Conservation (phyloP, 2,797 vertebrate species). For the Apodemus agrarius region DNA sequence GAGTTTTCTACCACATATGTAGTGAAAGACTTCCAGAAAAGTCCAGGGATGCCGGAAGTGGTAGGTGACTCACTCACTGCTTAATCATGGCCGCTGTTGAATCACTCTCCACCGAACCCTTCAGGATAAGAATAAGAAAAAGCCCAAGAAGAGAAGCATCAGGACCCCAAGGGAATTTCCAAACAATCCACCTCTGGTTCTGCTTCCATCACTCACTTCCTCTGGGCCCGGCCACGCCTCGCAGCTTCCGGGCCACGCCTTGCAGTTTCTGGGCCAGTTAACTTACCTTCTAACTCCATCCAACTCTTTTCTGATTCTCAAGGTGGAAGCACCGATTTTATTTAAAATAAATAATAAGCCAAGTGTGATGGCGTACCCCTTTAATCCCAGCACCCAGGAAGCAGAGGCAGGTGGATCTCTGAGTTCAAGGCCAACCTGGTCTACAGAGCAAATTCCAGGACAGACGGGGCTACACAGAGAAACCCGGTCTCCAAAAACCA, state of each 20-base stretch:
- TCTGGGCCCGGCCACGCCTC: neutral
- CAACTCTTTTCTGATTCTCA: neutral
- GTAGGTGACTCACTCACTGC: constrained; percentile 80
- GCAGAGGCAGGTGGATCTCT: neutral
- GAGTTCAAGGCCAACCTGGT: neutral
- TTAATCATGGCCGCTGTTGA: constrained; percentile 31
- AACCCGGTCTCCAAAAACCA: neutral
- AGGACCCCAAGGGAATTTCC: neutral
- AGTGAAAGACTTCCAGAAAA: constrained; percentile 71
- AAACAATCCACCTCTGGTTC: neutral
- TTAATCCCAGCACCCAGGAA: neutral
- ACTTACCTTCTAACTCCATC: neutral
- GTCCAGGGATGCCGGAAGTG: constrained; percentile 68
- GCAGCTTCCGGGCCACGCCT: neutral
- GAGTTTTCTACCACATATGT: constrained; percentile 53
- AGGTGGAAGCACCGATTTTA: neutral
- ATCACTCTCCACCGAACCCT: constrained; percentile 38
- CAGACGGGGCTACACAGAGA: neutral
- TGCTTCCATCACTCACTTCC: neutral
- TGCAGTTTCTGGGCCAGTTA: too few relatives aligned
- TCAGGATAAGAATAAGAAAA: neutral
- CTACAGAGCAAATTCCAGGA: neutral
- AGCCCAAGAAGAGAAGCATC: neutral
- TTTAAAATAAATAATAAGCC: neutral
- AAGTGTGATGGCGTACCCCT: neutral